These are phyloP conservation scores for Zaprionus obscuricornis DNA, from an alignment of 2,888 invertebrate genomes.

Conservation along the genomic window DNA sequence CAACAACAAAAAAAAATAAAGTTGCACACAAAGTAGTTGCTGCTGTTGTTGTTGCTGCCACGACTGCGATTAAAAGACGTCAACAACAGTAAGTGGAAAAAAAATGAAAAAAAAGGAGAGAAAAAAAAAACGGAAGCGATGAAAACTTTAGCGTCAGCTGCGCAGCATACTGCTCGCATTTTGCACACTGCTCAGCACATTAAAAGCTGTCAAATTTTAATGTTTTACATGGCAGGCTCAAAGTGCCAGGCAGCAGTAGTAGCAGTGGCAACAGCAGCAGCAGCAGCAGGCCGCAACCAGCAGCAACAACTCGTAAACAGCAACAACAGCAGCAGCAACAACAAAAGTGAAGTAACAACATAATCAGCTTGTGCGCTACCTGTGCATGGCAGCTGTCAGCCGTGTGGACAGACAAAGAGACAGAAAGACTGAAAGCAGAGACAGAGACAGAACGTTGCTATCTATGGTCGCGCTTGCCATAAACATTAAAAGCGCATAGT, in stretches of 20 bases:
- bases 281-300: slow-evolving; percentile 23
- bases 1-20: too few species aligned
- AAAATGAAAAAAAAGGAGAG: slow-evolving; percentile 25
- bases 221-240: slow-evolving; percentile 72
- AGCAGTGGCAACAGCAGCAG: slow-evolving; percentile 20
- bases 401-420: slow-evolving; percentile 12
- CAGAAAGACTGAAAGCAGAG: not conserved
- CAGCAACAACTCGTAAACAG: slow-evolving; percentile 17
- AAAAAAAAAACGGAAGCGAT: slow-evolving; percentile 34
- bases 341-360: not conserved
- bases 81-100: too few species aligned
- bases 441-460: slow-evolving; percentile 29
- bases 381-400: slow-evolving; percentile 63
- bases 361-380: slow-evolving; percentile 9
- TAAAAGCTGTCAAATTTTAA: slow-evolving; percentile 77
- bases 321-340: slow-evolving; percentile 39
- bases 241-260: slow-evolving; percentile 52
- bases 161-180: slow-evolving; percentile 13
- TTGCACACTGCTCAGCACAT: slow-evolving; percentile 35
- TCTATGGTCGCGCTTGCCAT: slow-evolving; percentile 42
- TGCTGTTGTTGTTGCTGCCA: too few species aligned
- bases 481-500: slow-evolving; percentile 67
- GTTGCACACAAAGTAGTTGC: too few species aligned
- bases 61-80: not conserved
- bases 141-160: slow-evolving; percentile 52